Percentiles rank a stretch among this genome's conserved stretches.
Evolutionary conservation across 2,113 vertebrate genomes (phyloP).

Genomic region (Saccopteryx leptura): DNA sequence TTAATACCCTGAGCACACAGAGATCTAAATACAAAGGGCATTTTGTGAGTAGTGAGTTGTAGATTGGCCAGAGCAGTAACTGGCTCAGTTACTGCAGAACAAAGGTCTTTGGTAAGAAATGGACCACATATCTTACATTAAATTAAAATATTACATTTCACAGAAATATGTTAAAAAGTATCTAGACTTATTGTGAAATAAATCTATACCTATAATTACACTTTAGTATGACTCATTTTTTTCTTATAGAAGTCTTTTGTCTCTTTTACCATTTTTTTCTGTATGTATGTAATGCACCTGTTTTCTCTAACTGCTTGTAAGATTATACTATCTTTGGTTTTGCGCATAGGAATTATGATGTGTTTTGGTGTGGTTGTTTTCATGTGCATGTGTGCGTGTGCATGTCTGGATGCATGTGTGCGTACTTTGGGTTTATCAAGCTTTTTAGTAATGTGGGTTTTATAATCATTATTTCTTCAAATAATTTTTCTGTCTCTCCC

Average conservation of each 20-base stretch:
- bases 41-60: not conserved
- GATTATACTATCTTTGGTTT: not conserved
- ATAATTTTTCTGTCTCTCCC: not conserved
- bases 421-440: not conserved
- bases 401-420: not conserved
- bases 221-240: not conserved
- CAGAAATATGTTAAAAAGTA: not conserved
- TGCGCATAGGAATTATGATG: not conserved
- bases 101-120: conserved; percentile 64
- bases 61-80: not conserved
- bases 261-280: not conserved
- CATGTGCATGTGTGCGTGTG: not conserved
- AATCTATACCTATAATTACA: not conserved
- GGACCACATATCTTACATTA: not conserved
- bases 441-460: not conserved
- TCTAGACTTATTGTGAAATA: not conserved
- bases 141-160: conserved; percentile 48
- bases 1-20: not conserved
- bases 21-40: conserved; percentile 48
- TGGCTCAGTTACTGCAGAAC: not conserved
- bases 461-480: not conserved
- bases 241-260: not conserved
- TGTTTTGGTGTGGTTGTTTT: not conserved
- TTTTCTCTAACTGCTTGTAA: not conserved
- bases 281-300: not conserved